Base-by-base conservation (phyloP, 2,113 vertebrate genomes). In the Anhinga anhinga region DNA sequence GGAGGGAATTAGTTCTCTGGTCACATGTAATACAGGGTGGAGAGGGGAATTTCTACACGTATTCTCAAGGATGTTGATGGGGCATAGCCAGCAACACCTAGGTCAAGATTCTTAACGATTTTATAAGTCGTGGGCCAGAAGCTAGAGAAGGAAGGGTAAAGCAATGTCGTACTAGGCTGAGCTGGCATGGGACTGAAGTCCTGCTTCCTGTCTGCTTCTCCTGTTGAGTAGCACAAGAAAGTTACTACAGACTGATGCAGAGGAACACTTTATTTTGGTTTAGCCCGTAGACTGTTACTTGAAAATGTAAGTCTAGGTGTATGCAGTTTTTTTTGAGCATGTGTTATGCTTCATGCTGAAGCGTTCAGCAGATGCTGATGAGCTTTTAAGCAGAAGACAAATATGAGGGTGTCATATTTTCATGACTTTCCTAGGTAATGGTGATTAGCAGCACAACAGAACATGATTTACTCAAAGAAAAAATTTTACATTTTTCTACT, bases 361-460 rank as follows among this genome's bases (percentile, higher is more conserved):
- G 17, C 45, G 53, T 80, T 92, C 42, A 26, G 26, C 22, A 77
- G 47, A 77, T 70, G 19, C 15, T 49, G 47, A 25, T 72, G 63
- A 67, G 21, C 71, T 81, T 94, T 94, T 62, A 82, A 71, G 18
- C 15, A 34, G 18, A 10, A 30, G 23, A 78, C 16, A 58, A 77
- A 66, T 91, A 90, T 9, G 62, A 96, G 56, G 16, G 16, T 81
- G 55, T 89, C 14, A 15, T 79, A 73, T 78, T 84, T 94, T 86
- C 26, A 70, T 95, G 93, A 44, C 83, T 92, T 97, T 95, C 76
- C 44, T 78, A 70, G 55, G 23, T 91, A 83, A 88, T 80, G 47
- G 44, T 91, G 91, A 86, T 86, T 95, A 96, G 85, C 85, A 85
- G 58, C 13, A 40, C 40, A 84, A 32, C n/a, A 84, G 50, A 87